Conservation (phyloP, 2,888 invertebrate species). For the Scaptomyza polygonia region DNA sequence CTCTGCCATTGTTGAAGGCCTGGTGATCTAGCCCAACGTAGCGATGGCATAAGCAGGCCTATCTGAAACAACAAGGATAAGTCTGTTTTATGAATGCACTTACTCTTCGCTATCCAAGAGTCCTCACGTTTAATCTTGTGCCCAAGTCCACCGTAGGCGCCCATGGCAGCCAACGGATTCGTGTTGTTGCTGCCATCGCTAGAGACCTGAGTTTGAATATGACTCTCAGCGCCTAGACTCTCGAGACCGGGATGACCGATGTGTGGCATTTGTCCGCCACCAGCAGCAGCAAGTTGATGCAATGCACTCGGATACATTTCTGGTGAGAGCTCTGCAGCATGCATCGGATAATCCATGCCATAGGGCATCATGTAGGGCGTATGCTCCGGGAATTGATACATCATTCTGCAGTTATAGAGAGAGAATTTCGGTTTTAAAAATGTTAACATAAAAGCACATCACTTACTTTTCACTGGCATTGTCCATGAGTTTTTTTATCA, state of each 20-base stretch:
- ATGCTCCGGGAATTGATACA: slow-evolving; percentile 83
- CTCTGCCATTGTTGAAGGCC: slow-evolving; percentile 18
- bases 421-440: background rate
- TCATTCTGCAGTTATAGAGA: slow-evolving; percentile 78
- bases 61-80: slow-evolving; percentile 62
- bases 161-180: slow-evolving; percentile 79
- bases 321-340: slow-evolving; percentile 75
- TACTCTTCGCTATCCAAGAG: slow-evolving; percentile 82
- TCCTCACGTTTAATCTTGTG: slow-evolving; percentile 84
- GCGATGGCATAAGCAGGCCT: slow-evolving; percentile 17
- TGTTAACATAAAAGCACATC: no score
- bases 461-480: slow-evolving; percentile 85
- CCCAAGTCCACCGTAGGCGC: slow-evolving; percentile 74
- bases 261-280: slow-evolving; percentile 62
- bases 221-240: slow-evolving; percentile 79
- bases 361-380: slow-evolving; percentile 84
- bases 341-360: slow-evolving; percentile 83
- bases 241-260: slow-evolving; percentile 75
- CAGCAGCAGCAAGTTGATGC: slow-evolving; percentile 78
- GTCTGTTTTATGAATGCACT: slow-evolving; percentile 54
- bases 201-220: slow-evolving; percentile 80
- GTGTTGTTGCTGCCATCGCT: slow-evolving; percentile 81
- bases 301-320: slow-evolving; percentile 82
- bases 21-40: slow-evolving; percentile 31
- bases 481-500: slow-evolving; percentile 87